Percentiles rank a stretch among this genome's conserved stretches.
Conservation (phyloP, 1,140 invertebrate genomes). For the Daktulosphaira vitifoliae region DNA sequence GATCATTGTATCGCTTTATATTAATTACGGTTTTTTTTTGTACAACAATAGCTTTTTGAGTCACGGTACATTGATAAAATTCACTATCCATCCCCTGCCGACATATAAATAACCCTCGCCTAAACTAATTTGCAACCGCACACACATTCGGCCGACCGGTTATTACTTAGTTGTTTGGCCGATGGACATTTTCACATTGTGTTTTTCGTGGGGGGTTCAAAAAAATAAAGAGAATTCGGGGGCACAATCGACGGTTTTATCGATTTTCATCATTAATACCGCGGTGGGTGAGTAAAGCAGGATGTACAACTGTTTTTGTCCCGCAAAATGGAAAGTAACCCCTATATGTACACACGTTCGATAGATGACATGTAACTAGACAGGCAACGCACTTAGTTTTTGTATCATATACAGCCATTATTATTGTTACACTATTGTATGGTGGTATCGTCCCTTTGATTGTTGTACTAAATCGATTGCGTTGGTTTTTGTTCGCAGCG, state of each 20-base stretch:
- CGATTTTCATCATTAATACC: conserved; percentile 27
- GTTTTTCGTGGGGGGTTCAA: conserved; percentile 8
- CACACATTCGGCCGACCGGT: conserved; percentile 5
- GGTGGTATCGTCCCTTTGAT: no score
- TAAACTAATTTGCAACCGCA: conserved; percentile 24
- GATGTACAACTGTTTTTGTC: not conserved
- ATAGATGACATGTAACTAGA: not conserved
- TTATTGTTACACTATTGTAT: no score
- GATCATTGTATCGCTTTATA: no score
- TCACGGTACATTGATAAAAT: not conserved
- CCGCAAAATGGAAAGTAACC: conserved; percentile 13
- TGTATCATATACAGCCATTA: not conserved
- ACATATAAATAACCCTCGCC: not conserved
- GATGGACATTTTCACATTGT: conserved; percentile 27
- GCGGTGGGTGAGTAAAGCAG: not conserved
- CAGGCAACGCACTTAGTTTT: not conserved
- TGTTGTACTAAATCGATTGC: no score
- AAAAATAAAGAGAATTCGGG: not conserved
- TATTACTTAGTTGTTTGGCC: not conserved
- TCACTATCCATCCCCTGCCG: not conserved
- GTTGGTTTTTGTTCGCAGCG: conserved; percentile 51
- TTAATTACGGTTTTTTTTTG: no score
- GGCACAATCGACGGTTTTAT: conserved; percentile 6
- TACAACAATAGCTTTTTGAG: not conserved
- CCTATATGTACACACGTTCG: not conserved